Percentiles rank a stretch among this genome's conserved stretches.
These are phyloP conservation scores for Diaprepes abbreviatus DNA, from an alignment of 2,888 invertebrate species.

Conservation along the genomic window DNA sequence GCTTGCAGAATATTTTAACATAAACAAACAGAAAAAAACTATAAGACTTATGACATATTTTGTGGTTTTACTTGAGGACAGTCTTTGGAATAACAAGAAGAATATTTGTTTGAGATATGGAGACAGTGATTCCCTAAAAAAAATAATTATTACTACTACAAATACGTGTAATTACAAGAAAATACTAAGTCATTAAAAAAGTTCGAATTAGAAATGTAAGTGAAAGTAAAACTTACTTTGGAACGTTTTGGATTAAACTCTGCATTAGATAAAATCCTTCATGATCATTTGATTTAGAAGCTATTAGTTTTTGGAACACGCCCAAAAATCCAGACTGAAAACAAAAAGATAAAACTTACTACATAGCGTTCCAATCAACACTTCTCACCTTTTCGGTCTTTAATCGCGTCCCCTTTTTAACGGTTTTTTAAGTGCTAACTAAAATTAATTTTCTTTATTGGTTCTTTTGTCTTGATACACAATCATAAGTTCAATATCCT, in stretches of 20 bases:
- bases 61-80: conserved; percentile 94
- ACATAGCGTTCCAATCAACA: no score
- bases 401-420: no score
- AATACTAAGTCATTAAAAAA: neutral
- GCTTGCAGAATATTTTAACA: conserved; percentile 83
- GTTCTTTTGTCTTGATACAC: no score
- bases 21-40: conserved; percentile 91
- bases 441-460: no score
- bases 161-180: neutral
- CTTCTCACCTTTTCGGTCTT: no score
- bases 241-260: conserved; percentile 85
- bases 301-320: conserved; percentile 96
- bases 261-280: conserved; percentile 95
- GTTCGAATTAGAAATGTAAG: no score
- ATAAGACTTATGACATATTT: conserved; percentile 93
- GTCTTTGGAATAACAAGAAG: conserved; percentile 91
- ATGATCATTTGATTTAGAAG: conserved; percentile 95
- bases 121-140: conserved; percentile 78
- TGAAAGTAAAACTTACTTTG: conserved; percentile 75
- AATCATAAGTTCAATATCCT: no score
- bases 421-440: no score
- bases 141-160: conserved; percentile 35
- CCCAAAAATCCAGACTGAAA: conserved; percentile 86
- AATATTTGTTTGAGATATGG: conserved; percentile 90
- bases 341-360: conserved; percentile 27